Evolutionary conservation across 2,113 vertebrate species (phyloP), one percentile per base, ranked within the genome.

Genomic region (Onychostoma macrolepis): DNA sequence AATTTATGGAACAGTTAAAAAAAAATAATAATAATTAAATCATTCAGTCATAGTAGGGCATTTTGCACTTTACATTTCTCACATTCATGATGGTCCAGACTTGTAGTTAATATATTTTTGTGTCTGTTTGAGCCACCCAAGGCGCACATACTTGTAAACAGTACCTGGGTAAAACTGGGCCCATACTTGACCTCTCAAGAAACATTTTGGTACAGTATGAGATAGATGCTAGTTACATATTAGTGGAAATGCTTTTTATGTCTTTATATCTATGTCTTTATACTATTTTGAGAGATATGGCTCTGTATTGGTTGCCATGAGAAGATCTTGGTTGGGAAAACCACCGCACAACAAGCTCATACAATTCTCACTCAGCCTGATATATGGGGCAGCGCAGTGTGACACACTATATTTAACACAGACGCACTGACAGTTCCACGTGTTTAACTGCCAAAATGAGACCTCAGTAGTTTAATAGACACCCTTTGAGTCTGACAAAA

Each of bases 321-420:
- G 36, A 19, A 67, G 15, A 11, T 30, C 26, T 61, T 61, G 53
- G 11, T 26, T 65, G 26, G 61, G 17, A n/a, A 67, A 45, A 82
- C 6, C 38, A 45, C 58, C 38, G 21, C 36, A 43, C 11, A 26
- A 45, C 36, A 26, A 65, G 24, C 80, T 17, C n/a, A 28, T 8
- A 50, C 61, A 67, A 28, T 67, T 82, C n/a, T 28, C n/a, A 4
- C 41, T 83, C 41, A 61, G 2, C 15, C 26, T 81, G 61, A 82
- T 28, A 83, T 67, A 50, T 71, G 28, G 41, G 28, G 17, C 81
- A 83, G 81, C 9, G 81, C 28, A 36, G 43, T 36, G 80, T 69
- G 17, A 71, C 43, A 69, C 24, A 53, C 45, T 84, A 72, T 69
- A 69, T 83, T 83, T 84, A 84, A 84, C 82, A 69, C 80, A 19